phyloP scores from a whole-genome alignment of 2,113 vertebrate genomes.

The Bufo bufo region DNA sequence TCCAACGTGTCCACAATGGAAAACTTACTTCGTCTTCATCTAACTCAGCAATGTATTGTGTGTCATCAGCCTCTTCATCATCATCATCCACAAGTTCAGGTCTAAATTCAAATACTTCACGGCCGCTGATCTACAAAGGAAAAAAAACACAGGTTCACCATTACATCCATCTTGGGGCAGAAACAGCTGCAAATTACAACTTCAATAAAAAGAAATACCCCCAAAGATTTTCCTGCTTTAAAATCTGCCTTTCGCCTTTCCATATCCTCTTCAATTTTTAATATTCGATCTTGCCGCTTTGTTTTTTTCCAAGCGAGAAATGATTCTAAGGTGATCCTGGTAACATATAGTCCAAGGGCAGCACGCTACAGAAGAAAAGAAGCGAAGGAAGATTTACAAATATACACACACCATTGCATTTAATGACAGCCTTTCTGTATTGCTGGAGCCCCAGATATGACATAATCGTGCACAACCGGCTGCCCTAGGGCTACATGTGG shows the following conservation, averaged over 20 bases:
- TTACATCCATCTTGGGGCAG: not conserved
- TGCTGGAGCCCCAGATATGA: not conserved
- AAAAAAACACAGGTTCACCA: no score
- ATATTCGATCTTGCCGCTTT: slow-evolving; percentile 96
- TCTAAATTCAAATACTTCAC: slow-evolving; percentile 95
- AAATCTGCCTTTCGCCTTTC: slow-evolving; percentile 97
- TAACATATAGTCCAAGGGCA: slow-evolving; percentile 90
- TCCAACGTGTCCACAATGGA: not conserved
- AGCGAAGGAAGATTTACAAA: not conserved
- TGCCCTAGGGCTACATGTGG: no score
- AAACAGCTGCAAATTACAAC: not conserved
- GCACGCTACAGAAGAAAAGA: slow-evolving; percentile 77
- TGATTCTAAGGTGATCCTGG: slow-evolving; percentile 96
- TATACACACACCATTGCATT: not conserved
- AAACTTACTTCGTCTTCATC: slow-evolving; percentile 74
- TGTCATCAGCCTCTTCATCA: slow-evolving; percentile 92
- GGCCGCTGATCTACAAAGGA: slow-evolving; percentile 85
- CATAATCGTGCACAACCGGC: no score
- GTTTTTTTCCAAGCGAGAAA: slow-evolving; percentile 98
- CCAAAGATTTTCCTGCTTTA: slow-evolving; percentile 90
- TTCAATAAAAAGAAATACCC: slow-evolving; percentile 72
- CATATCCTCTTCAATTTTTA: slow-evolving; percentile 88
- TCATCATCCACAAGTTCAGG: slow-evolving; percentile 93
- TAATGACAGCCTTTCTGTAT: not conserved
- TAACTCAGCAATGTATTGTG: slow-evolving; percentile 73